Conservation (phyloP, 1,140 invertebrate genomes). For the Sinella curviseta region DNA sequence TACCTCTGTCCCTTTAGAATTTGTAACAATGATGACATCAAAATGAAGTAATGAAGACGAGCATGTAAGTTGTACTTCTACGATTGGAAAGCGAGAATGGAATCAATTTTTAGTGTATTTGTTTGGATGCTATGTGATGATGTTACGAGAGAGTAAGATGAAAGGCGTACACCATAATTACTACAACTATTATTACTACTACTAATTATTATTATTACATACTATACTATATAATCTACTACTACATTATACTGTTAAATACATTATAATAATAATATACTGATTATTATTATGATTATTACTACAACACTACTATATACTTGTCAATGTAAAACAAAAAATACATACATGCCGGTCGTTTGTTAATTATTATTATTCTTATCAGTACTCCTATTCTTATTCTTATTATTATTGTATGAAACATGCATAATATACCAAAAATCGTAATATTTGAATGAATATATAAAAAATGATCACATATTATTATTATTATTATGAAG, state of each 20-base stretch:
- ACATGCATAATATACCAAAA: neutral
- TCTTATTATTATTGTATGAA: neutral
- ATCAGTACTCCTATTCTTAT: neutral
- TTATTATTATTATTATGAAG: neutral
- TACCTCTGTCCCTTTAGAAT: constrained; percentile 77
- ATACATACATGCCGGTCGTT: neutral
- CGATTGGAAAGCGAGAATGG: constrained; percentile 29
- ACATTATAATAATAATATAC: neutral
- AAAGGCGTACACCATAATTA: neutral
- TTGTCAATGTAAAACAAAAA: neutral
- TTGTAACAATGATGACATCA: constrained; percentile 98
- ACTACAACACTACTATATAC: neutral
- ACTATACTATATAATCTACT: too few relatives aligned
- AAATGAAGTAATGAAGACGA: constrained; percentile 68
- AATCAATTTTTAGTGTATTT: constrained; percentile 25
- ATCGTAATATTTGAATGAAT: neutral
- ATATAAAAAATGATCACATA: neutral
- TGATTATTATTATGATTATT: neutral
- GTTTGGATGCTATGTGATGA: constrained; percentile 27
- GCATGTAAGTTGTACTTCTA: constrained; percentile 38
- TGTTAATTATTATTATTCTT: neutral
- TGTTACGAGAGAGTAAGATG: constrained; percentile 16
- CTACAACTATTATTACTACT: constrained; percentile 19
- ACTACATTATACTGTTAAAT: neutral
- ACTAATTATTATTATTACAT: constrained; percentile 10